Evolutionary conservation across 1,140 invertebrate species (phyloP), one percentile per base, ranked within the genome.

Genomic region (Anoplophora glabripennis): DNA sequence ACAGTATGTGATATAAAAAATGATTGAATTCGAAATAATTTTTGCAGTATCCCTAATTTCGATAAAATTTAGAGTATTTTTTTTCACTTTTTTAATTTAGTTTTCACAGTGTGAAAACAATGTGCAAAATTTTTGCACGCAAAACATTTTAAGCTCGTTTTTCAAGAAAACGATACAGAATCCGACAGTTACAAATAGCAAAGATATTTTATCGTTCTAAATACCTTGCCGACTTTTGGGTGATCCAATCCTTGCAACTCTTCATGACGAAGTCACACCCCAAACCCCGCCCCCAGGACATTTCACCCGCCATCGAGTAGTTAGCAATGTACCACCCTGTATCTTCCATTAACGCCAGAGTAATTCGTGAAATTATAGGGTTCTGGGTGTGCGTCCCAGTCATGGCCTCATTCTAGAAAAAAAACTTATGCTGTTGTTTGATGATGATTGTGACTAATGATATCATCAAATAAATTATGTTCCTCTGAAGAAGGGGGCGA

Each of bases 311-410:
- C 82, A 91, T 89, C 0, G 80, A 82, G 75, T 97, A 99, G 76
- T 97, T 93, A 11, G 92, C 89, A 14, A 83, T 80, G 74, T 96
- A 95, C 92, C 92, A 95, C 11, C 96, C 97, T 0, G 95, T 98
- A 73, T 99, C 97, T 78, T 99, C 96, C 93, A 99, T 93, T 38
- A 99, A 79, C 0, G 97, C 97, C 37, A 99, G 80, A 0, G 96
- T 99, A 59, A 99, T 89, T 40, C 94, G 79, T 0, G 95, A 98
- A 75, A 99, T 98, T 0, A 98, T 92, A 0, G 96, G 95, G 79
- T 98, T 96, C 77, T 99, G 96, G 0, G 97, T 99, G 73, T 99
- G 97, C 0, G 96, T 99, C 0, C 96, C 97, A 0, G 97, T 99
- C 97, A 99, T 99, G 0, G 95, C 96, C 82, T 99, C 97, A 79